Conservation (phyloP, 1,140 invertebrate species). For the Ceratoteleas bidentatus region DNA sequence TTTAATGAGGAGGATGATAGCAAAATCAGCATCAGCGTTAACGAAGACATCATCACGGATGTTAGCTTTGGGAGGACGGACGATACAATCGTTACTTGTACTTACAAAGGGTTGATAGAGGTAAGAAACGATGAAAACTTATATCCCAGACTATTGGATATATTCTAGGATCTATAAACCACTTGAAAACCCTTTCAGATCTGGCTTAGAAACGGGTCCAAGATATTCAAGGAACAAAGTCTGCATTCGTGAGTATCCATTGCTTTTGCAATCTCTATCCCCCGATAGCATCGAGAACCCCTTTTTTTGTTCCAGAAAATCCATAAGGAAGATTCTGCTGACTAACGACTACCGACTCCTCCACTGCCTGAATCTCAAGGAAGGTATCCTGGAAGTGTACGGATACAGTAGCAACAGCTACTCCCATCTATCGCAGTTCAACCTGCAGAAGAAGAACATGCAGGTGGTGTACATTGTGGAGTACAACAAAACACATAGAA, state of each 20-base stretch:
- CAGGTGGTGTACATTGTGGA: conserved; percentile 69
- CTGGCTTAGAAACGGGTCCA: conserved; percentile 68
- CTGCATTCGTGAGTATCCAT: background rate
- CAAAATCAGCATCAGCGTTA: conserved; percentile 64
- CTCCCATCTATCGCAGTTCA: conserved; percentile 68
- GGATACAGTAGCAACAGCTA: conserved; percentile 38
- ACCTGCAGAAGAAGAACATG: conserved; percentile 61
- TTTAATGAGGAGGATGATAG: conserved; percentile 72
- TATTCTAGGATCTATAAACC: too few species aligned
- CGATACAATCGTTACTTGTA: conserved; percentile 73
- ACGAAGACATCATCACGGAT: conserved; percentile 71
- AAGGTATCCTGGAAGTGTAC: conserved; percentile 67
- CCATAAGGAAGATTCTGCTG: conserved; percentile 67
- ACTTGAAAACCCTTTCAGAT: conserved; percentile 63
- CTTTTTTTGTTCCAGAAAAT: conserved; percentile 62
- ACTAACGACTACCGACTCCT: conserved; percentile 66
- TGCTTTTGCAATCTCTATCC: too few species aligned
- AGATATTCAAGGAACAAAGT: conserved; percentile 28
- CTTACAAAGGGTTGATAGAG: conserved; percentile 66
- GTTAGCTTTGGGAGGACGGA: conserved; percentile 70
- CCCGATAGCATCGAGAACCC: too few species aligned
- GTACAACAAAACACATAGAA: conserved; percentile 49
- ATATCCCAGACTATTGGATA: too few species aligned
- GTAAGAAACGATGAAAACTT: conserved; percentile 59
- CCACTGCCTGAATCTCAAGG: conserved; percentile 69